Evolutionary conservation across 2,888 invertebrate genomes (phyloP).

Genomic region (Leptopilina syphax): DNA sequence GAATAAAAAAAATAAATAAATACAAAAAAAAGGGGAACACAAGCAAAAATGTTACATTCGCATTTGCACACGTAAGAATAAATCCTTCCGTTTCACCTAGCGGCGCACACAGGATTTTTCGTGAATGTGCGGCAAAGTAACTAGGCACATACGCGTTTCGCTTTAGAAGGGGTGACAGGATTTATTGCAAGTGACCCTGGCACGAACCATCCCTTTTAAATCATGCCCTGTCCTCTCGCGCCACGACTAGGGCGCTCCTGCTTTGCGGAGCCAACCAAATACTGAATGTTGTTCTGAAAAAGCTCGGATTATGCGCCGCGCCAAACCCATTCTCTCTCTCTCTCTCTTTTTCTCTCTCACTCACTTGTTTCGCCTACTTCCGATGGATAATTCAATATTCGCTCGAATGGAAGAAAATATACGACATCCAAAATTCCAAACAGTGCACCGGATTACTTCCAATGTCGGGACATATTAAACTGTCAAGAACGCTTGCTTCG

Average conservation of each 20-base stretch:
- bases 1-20: too few species aligned
- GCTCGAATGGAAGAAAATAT: constrained; percentile 38
- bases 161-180: constrained; percentile 50
- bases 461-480: constrained; percentile 26
- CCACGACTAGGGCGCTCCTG: constrained; percentile 18
- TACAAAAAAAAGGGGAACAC: too few species aligned
- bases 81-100: constrained; percentile 45
- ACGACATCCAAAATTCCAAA: constrained; percentile 31
- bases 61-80: constrained; percentile 44
- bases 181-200: constrained; percentile 64
- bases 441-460: constrained; percentile 26
- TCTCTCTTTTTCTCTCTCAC: background rate
- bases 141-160: constrained; percentile 48
- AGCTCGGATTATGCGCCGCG: constrained; percentile 45
- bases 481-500: constrained; percentile 36
- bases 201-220: constrained; percentile 60
- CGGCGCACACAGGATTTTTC: constrained; percentile 25
- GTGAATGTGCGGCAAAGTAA: constrained; percentile 52
- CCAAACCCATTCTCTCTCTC: background rate
- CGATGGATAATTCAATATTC: constrained; percentile 41
- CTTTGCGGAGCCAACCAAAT: constrained; percentile 45
- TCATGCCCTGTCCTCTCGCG: constrained; percentile 57
- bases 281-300: constrained; percentile 52
- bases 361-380: constrained; percentile 38
- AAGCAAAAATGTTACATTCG: background rate